Evolutionary conservation across 2,113 vertebrate species (phyloP).

Genomic region (Odontophorus gujanensis): DNA sequence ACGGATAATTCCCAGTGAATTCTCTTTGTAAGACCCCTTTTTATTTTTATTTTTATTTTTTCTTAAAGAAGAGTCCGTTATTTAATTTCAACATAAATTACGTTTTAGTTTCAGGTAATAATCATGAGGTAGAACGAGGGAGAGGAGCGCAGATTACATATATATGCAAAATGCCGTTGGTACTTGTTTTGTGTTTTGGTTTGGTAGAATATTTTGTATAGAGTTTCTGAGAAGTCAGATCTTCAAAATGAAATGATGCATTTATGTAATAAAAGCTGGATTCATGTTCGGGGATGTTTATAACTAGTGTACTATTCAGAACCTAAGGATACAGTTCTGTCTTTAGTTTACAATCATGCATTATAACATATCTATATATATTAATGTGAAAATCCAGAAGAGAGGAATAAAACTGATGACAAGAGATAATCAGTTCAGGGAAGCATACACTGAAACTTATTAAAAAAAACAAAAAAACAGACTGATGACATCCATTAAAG

Average conservation of each 20-base stretch:
- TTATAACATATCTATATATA: not conserved
- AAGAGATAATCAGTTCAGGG: conserved; percentile 51
- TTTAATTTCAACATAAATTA: not conserved
- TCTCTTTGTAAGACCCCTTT: not conserved
- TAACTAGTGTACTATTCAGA: not conserved
- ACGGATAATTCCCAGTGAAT: not conserved
- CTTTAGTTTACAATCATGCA: not conserved
- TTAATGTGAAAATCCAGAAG: not conserved
- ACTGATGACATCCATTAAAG: conserved; percentile 51
- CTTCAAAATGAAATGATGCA: not conserved
- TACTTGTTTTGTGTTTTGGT: not conserved
- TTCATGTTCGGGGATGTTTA: not conserved
- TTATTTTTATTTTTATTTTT: too few species aligned
- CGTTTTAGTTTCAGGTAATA: not conserved
- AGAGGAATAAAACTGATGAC: conserved; percentile 11
- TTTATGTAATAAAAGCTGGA: not conserved
- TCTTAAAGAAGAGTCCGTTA: not conserved
- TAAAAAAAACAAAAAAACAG: conserved; percentile 39
- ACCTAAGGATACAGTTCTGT: not conserved
- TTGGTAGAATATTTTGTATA: not conserved
- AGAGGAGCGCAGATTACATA: not conserved
- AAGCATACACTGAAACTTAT: conserved; percentile 16
- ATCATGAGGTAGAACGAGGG: not conserved
- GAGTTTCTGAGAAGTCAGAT: not conserved
- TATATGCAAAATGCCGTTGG: not conserved